A percentile compares a stretch with the other conserved stretches of the same genome.
These are phyloP conservation scores for Galbula dea DNA, from an alignment of 2,113 vertebrate species.

Conservation along the genomic window DNA sequence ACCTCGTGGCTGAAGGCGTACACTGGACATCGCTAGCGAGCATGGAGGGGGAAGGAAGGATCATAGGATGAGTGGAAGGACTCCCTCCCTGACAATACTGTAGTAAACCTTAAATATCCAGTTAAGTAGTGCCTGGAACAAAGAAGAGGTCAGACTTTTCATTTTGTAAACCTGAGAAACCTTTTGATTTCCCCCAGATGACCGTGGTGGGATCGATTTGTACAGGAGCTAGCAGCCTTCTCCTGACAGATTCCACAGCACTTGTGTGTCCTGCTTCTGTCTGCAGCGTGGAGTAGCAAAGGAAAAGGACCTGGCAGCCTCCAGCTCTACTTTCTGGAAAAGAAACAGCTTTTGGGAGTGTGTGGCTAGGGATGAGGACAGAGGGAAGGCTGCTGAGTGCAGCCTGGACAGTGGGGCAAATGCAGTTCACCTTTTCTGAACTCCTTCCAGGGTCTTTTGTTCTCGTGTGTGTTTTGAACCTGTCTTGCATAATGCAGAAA, in stretches of 20 bases:
- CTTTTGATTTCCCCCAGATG: conserved; percentile 37
- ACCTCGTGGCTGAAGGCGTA: conserved; percentile 93
- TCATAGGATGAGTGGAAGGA: not conserved
- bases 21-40: conserved; percentile 87
- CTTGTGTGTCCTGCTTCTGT: not conserved
- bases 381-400: not conserved
- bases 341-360: not conserved
- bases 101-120: not conserved
- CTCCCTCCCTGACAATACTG: not conserved
- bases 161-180: conserved; percentile 17
- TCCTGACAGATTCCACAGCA: not conserved
- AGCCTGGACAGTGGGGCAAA: not conserved
- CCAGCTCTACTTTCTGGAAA: not conserved
- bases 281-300: not conserved
- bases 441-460: conserved; percentile 14
- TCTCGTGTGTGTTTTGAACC: conserved; percentile 10
- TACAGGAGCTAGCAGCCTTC: not conserved
- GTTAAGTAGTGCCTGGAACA: conserved; percentile 66
- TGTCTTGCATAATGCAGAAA: conserved; percentile 4
- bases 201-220: not conserved
- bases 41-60: fast-evolving
- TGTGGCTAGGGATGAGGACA: not conserved
- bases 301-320: not conserved
- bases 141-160: not conserved
- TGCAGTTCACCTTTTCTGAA: not conserved